Percentiles rank a stretch among this genome's conserved stretches.
These are phyloP conservation scores for Hiodon alosoides DNA, from an alignment of 2,113 vertebrate genomes.

Conservation along the genomic window DNA sequence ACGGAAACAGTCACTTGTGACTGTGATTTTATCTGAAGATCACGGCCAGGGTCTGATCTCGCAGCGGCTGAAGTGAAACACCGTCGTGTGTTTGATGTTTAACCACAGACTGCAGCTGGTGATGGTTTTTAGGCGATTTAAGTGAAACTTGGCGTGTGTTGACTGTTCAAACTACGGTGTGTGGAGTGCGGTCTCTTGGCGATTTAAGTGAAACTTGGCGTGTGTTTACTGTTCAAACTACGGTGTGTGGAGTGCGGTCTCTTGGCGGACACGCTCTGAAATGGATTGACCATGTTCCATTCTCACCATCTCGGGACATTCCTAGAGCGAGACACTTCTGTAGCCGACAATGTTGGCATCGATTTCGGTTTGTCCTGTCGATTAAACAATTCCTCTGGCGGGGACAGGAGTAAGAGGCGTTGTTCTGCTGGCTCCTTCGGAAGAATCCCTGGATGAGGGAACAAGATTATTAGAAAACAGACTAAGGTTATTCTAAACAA, in stretches of 20 bases:
- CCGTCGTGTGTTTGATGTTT: neutral
- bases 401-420: constrained; percentile 95
- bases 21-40: too few relatives aligned
- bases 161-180: neutral
- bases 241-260: neutral
- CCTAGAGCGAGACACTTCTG: constrained; percentile 99
- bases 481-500: neutral
- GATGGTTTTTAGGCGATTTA: neutral
- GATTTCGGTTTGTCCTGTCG: constrained; percentile 98
- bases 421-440: constrained; percentile 98
- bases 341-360: constrained; percentile 98
- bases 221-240: too few relatives aligned
- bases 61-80: too few relatives aligned
- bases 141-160: too few relatives aligned
- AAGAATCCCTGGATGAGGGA: constrained; percentile 82
- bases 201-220: too few relatives aligned
- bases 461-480: neutral
- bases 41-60: too few relatives aligned
- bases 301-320: constrained; percentile 98
- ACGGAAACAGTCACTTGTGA: too few relatives aligned
- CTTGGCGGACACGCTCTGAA: neutral
- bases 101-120: neutral
- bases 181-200: neutral
- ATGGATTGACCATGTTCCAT: neutral
- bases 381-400: constrained; percentile 99